Evolutionary conservation across 2,888 invertebrate species (phyloP), one percentile per base, ranked within the genome.

Genomic region (Scotopteryx bipunctaria): DNA sequence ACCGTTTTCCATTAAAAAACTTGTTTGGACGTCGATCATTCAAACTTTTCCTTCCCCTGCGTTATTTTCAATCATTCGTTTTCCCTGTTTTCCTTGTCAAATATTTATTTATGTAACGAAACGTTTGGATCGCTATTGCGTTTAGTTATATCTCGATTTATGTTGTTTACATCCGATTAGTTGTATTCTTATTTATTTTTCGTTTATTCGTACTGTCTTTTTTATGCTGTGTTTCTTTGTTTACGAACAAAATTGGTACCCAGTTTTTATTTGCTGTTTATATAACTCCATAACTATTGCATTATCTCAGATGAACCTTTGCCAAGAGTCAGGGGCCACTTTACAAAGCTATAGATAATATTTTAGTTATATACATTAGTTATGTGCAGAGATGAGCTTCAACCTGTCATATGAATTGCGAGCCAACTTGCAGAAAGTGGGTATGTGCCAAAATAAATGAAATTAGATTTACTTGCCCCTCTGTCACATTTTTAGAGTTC

Each of bases 1-100:
- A 38, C 17, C 9, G 55, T 60, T 67, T 62, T 59, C 52, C 64
- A 63, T 67, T 68, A 61, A 44, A 62, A 70, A 75, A 78, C 65
- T 75, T 73, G 59, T 33, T 38, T 47, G 25, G 14, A 36, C 42
- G 38, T 35, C 55, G 33, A 50, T 55, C 49, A 49, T 31, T 41
- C 43, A 35, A 47, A 53, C 40, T 48, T 61, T 66, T 50, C 61
- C 57, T 63, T 32, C 11, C 51, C 57, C 55, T 57, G 35, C 64
- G 63, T 71, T 71, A 64, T 61, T 65, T 67, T 67, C 66, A 62
- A 66, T 71, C 63, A 69, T 75, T 74, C 72, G 65, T 72, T 72
- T 59, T 63, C 57, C 58, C 48, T 59, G 59, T 66, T 69, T 70
- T 73, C 59, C 69, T 70, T 69, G 64, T 70, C 66, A 67, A 72